These are phyloP conservation scores for Climacteris rufus DNA, from an alignment of 2,113 vertebrate genomes.

Conservation along the genomic window DNA sequence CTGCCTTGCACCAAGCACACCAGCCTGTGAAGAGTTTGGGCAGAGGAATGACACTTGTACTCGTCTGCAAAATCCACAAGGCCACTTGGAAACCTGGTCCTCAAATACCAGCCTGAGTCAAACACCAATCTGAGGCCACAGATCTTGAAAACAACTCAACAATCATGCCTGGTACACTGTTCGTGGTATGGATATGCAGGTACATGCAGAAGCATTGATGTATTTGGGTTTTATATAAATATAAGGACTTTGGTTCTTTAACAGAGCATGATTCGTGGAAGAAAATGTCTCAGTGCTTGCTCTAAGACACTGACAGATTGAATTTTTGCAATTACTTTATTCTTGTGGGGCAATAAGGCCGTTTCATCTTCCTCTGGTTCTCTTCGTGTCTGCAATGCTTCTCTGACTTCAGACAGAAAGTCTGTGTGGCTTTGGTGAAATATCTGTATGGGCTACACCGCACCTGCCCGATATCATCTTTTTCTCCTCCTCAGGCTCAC, in stretches of 20 bases:
- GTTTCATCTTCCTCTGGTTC: neutral
- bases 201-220: accelerated
- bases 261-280: neutral
- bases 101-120: neutral
- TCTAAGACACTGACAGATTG: neutral
- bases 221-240: neutral
- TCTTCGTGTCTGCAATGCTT: neutral
- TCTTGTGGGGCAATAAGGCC: neutral
- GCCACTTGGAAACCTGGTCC: neutral
- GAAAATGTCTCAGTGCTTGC: neutral
- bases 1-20: neutral
- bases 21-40: neutral
- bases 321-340: neutral
- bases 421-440: neutral
- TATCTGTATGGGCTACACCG: neutral
- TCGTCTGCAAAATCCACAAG: neutral
- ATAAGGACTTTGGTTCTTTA: neutral
- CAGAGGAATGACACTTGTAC: neutral
- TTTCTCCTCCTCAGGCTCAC: neutral
- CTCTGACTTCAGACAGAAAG: neutral
- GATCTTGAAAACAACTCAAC: neutral
- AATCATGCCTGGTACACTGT: neutral
- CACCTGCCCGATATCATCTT: slow-evolving; percentile 8
- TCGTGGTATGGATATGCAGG: neutral
- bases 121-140: no score